Percentiles rank a stretch among this genome's conserved stretches.
These are phyloP conservation scores for Papilio demoleus DNA, from an alignment of 2,888 invertebrate species.

Conservation along the genomic window DNA sequence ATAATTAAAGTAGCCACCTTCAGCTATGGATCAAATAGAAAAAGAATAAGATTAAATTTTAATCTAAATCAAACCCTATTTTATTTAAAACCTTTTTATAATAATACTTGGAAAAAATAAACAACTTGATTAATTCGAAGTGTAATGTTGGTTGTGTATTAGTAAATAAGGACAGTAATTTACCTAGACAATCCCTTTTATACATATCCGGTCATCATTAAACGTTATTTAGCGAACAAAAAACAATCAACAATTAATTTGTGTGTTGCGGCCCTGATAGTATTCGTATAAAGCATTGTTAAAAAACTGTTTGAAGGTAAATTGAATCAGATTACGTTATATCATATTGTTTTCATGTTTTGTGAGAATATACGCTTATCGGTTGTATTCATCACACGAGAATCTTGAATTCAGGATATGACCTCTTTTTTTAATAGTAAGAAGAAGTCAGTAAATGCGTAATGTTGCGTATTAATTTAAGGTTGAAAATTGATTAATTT, in stretches of 20 bases:
- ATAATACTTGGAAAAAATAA: neutral
- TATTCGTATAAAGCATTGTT: conserved; percentile 27
- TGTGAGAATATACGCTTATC: conserved; percentile 9
- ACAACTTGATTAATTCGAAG: conserved; percentile 1
- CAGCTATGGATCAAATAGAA: no score
- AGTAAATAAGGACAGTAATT: conserved; percentile 20
- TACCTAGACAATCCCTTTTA: conserved; percentile 5
- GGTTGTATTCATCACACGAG: neutral
- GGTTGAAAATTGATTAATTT: neutral
- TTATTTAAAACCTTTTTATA: neutral
- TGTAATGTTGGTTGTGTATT: neutral
- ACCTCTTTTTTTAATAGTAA: conserved; percentile 1
- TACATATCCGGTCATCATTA: conserved; percentile 23
- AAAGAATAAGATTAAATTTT: no score
- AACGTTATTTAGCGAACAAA: conserved; percentile 27
- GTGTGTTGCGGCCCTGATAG: conserved; percentile 39
- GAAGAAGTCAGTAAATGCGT: neutral
- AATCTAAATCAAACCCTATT: no score
- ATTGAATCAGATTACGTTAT: conserved; percentile 31
- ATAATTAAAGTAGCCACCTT: no score
- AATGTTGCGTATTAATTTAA: conserved; percentile 19
- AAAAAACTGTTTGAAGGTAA: conserved; percentile 38
- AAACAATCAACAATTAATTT: conserved; percentile 44
- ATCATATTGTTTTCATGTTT: conserved; percentile 15
- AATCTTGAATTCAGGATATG: neutral